A percentile compares a stretch with the other conserved stretches of the same genome.
phyloP scores from a whole-genome alignment of 2,797 vertebrate genomes.

The Halcyon badia region DNA sequence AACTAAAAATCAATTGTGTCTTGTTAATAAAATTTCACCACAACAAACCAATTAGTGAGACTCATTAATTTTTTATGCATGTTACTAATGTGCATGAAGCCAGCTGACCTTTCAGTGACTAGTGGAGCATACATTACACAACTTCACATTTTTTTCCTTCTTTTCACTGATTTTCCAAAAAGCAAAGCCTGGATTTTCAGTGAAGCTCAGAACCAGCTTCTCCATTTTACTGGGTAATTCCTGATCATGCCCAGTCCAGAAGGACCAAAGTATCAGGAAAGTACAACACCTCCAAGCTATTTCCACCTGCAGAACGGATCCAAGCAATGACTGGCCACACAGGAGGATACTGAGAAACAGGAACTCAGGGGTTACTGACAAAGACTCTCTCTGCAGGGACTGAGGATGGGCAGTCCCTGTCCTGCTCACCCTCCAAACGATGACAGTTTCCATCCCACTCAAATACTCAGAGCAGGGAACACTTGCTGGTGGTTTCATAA shows the following conservation, averaged over 20 bases:
- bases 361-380: accelerated
- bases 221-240: neutral
- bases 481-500: neutral
- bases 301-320: neutral
- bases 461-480: neutral
- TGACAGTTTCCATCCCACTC: neutral
- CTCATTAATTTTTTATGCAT: slow-evolving; percentile 50
- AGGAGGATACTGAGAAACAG: neutral
- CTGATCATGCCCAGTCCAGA: accelerated
- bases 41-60: slow-evolving; percentile 63
- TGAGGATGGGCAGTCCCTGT: neutral
- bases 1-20: slow-evolving; percentile 41
- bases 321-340: neutral
- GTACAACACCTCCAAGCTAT: neutral
- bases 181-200: neutral
- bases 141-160: neutral
- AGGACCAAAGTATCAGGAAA: neutral
- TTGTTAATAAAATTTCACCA: slow-evolving; percentile 51
- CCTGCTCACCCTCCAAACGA: neutral
- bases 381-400: neutral
- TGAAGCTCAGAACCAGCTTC: neutral
- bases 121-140: neutral
- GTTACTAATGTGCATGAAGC: neutral
- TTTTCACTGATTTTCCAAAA: neutral
- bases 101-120: slow-evolving; percentile 42